phyloP scores from a whole-genome alignment of 2,113 vertebrate genomes.

The Tautogolabrus adspersus region DNA sequence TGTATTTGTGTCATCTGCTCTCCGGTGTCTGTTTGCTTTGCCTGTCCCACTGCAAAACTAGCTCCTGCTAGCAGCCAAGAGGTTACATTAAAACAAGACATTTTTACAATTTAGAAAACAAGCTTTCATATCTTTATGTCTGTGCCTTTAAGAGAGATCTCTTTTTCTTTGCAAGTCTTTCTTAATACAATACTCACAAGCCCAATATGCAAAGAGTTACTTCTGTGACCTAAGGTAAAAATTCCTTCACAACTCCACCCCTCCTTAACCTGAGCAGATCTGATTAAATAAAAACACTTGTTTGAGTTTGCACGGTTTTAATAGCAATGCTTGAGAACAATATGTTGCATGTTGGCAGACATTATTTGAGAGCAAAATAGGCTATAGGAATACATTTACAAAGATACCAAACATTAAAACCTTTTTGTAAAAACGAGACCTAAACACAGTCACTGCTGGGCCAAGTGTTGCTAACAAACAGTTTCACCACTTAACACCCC shows the following conservation, averaged over 20 bases:
- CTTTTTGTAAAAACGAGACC: background rate
- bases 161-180: background rate
- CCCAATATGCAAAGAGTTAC: background rate
- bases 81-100: slow-evolving; percentile 10
- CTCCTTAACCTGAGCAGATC: no score
- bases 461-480: background rate
- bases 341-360: no score
- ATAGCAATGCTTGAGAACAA: background rate
- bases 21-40: slow-evolving; percentile 51
- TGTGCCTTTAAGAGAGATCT: background rate
- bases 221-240: no score
- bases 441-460: background rate
- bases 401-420: no score
- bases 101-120: background rate
- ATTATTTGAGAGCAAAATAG: no score
- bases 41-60: slow-evolving; percentile 33
- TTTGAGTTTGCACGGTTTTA: background rate
- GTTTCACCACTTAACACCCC: background rate
- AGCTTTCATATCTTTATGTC: background rate
- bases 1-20: slow-evolving; percentile 68
- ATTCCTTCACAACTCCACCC: no score
- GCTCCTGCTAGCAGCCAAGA: slow-evolving; percentile 1
- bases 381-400: no score
- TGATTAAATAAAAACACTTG: background rate
- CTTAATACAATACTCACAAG: background rate